Conservation (phyloP, 2,113 vertebrate genomes). For the Arenaria interpres region DNA sequence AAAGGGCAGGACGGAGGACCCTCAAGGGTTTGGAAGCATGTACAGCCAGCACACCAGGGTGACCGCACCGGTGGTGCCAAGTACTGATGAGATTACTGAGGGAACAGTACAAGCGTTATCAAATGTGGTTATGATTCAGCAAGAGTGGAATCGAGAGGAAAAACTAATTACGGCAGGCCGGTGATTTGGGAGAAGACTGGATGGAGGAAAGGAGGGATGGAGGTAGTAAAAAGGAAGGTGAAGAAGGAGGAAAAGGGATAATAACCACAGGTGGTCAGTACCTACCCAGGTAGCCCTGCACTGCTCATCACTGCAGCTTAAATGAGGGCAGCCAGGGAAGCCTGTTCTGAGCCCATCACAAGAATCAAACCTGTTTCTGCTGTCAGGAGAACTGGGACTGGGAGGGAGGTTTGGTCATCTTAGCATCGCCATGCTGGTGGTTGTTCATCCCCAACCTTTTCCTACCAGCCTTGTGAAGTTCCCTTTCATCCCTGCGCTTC, state of each 20-base stretch:
- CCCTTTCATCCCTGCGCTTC: not conserved
- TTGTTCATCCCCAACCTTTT: not conserved
- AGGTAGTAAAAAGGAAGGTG: not conserved
- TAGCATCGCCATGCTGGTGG: not conserved
- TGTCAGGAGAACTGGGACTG: not conserved
- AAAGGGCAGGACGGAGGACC: not conserved
- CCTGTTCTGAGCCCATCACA: not conserved
- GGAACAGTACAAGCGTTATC: not conserved
- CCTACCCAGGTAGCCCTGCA: fast-evolving
- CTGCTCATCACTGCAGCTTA: not conserved
- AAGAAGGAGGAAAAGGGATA: not conserved
- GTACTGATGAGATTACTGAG: not conserved
- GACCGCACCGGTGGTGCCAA: not conserved
- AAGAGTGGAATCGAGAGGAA: not conserved
- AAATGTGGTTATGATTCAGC: not conserved
- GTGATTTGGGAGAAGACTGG: not conserved
- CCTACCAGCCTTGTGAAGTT: not conserved
- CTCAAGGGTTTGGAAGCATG: not conserved
- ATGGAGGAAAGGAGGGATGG: not conserved
- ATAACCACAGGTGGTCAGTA: not conserved
- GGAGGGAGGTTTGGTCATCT: not conserved
- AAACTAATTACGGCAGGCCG: not conserved
- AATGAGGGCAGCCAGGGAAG: not conserved
- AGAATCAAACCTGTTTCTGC: not conserved
- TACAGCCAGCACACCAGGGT: not conserved